phyloP scores from a whole-genome alignment of 2,113 vertebrate species.

The Sander vitreus region DNA sequence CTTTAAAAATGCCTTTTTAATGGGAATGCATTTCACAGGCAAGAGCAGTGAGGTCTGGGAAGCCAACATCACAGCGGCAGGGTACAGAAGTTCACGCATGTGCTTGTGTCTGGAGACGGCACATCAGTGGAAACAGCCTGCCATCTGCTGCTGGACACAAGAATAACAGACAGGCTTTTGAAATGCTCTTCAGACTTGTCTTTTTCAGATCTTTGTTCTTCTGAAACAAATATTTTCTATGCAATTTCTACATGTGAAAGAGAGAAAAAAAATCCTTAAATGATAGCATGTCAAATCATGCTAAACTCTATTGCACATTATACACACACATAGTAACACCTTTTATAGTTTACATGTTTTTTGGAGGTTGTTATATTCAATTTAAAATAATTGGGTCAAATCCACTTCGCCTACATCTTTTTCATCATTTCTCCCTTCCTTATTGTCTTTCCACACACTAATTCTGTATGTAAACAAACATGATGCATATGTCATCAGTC shows the following conservation, averaged over 20 bases:
- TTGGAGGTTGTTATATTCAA: not conserved
- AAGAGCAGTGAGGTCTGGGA: slow-evolving; percentile 77
- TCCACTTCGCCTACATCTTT: not conserved
- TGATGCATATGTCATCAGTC: slow-evolving; percentile 63
- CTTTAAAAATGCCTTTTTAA: slow-evolving; percentile 86
- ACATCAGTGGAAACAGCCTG: slow-evolving; percentile 85
- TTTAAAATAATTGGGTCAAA: slow-evolving; percentile 21
- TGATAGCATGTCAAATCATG: not conserved
- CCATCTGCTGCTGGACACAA: slow-evolving; percentile 80
- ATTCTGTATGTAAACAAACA: slow-evolving; percentile 66
- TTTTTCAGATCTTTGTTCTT: slow-evolving; percentile 19
- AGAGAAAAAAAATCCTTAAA: not conserved
- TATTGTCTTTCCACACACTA: slow-evolving; percentile 40
- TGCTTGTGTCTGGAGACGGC: slow-evolving; percentile 8
- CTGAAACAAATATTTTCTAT: slow-evolving; percentile 28
- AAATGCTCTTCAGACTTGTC: not conserved
- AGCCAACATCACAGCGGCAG: slow-evolving; percentile 74
- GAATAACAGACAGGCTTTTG: slow-evolving; percentile 40
- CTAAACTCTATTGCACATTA: not conserved
- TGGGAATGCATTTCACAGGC: slow-evolving; percentile 85
- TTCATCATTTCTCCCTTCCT: not conserved
- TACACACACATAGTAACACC: not conserved
- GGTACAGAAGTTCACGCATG: slow-evolving; percentile 74
- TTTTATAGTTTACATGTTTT: not conserved
- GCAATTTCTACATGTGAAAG: slow-evolving; percentile 1